phyloP scores from a whole-genome alignment of 2,113 vertebrate species.

The Phoxinus phoxinus region DNA sequence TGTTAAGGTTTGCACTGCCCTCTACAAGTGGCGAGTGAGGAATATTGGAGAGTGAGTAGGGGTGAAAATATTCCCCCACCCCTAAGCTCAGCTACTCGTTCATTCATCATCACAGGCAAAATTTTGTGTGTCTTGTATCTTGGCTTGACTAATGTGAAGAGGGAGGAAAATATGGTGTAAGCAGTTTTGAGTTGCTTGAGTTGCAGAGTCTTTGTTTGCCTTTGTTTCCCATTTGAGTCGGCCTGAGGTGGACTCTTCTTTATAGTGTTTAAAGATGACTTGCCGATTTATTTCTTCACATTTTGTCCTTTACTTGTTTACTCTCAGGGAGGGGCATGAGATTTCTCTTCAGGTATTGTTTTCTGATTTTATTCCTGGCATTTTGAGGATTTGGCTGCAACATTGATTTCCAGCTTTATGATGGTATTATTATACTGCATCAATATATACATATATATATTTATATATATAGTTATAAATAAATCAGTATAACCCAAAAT shows the following conservation, averaged over 20 bases:
- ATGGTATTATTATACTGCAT: neutral
- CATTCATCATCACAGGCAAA: constrained; percentile 51
- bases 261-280: neutral
- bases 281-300: neutral
- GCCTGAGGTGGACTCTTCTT: constrained; percentile 22
- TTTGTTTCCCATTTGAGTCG: neutral
- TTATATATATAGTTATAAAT: no score
- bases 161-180: constrained; percentile 31
- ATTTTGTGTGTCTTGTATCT: constrained; percentile 33
- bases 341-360: neutral
- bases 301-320: constrained; percentile 10
- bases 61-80: constrained; percentile 22
- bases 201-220: constrained; percentile 33
- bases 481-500: neutral
- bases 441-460: no score
- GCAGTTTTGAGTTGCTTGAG: constrained; percentile 42
- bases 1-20: constrained; percentile 13
- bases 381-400: neutral
- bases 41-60: neutral
- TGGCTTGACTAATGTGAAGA: constrained; percentile 54
- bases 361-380: neutral
- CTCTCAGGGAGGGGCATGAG: neutral
- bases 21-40: neutral
- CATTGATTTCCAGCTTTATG: neutral
- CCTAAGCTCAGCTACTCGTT: constrained; percentile 26